Base-by-base conservation (phyloP, 1,140 invertebrate genomes). In the Danaus plexippus region DNA sequence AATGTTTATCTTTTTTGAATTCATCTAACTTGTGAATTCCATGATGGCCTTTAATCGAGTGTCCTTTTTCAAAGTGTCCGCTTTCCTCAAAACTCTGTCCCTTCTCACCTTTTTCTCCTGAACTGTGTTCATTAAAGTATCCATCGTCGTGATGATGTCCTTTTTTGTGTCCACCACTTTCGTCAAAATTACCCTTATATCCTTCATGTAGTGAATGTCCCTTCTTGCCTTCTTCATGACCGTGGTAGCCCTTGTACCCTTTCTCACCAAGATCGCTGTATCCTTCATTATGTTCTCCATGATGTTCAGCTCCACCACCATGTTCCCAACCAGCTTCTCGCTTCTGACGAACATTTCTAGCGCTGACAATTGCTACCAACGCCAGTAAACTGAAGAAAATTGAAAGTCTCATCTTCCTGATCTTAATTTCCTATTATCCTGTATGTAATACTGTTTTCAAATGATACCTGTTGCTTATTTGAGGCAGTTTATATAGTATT, bases 21-120 rank as follows among this genome's bases (percentile, higher is more conserved):
- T 94, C 93, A 64, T 95, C 93, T 79, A 85, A 54, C 71, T 93
- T 94, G 75, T 94, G 92, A 42, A 92, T 89, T 61, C 92, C 93
- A 67, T 94, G 91, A 61, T 94, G 92, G 54, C 92, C 93, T 5
- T 93, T 93, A 41, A 89, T 92, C 2, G 91, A 92, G 75, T 94
- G 92, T 0, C 93, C 93, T 59, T 94, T 94, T 63, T 94, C 93
- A 69, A 91, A 91, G 52, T 91, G 58, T 85, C 89, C 87, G 50
- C 89, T 84, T 71, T 90, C 89, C 71, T 90, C 88, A 53, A 87
- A 90, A 45, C 89, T 84, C 55, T 88, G 83, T 13, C 91, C 91
- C 57, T 93, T 91, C 65, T 90, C 90, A 40, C 90, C 88, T 68
- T 93, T 90, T 61, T 90, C 89, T 43, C 90, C 89, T 61, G 92